A percentile compares a stretch with the other conserved stretches of the same genome.
Evolutionary conservation across 2,888 invertebrate species (phyloP).

Genomic region (Sinohyriopsis cumingii): DNA sequence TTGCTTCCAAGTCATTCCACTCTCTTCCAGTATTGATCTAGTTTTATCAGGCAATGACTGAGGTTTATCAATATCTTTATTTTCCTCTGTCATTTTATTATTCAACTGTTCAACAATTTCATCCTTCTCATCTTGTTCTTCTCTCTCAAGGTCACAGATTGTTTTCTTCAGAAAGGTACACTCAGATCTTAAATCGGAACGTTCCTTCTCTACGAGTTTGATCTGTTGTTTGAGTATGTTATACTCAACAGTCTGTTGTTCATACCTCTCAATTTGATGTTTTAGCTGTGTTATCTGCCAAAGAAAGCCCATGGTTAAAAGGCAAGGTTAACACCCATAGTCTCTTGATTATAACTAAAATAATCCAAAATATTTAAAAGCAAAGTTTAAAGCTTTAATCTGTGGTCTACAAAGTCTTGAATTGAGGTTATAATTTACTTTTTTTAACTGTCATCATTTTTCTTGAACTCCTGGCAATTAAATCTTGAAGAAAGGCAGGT

Average conservation of each 20-base stretch:
- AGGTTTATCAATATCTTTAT: neutral
- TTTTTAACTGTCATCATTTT: too few species aligned
- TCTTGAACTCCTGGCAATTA: too few species aligned
- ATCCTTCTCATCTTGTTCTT: slow-evolving; percentile 20
- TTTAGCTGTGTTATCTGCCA: slow-evolving; percentile 46
- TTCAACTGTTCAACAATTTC: slow-evolving; percentile 16
- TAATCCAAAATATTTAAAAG: too few species aligned
- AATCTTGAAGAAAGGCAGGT: too few species aligned
- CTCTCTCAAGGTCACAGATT: slow-evolving; percentile 24
- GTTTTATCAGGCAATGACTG: too few species aligned
- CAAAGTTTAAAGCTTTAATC: too few species aligned
- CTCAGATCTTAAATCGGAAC: slow-evolving; percentile 25
- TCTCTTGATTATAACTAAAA: too few species aligned
- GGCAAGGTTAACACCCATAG: too few species aligned
- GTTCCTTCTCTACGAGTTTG: slow-evolving; percentile 28
- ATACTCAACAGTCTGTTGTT: slow-evolving; percentile 45
- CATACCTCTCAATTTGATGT: slow-evolving; percentile 44
- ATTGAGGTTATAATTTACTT: too few species aligned
- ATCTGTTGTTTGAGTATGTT: slow-evolving; percentile 43
- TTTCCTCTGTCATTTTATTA: slow-evolving; percentile 8
- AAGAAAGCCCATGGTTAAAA: neutral
- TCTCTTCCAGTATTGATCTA: too few species aligned
- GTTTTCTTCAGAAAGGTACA: slow-evolving; percentile 27
- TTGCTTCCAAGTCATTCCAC: too few species aligned
- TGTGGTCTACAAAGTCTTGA: too few species aligned